These are phyloP conservation scores for Alfaro cultratus DNA, from an alignment of 2,797 vertebrate species.

Conservation along the genomic window DNA sequence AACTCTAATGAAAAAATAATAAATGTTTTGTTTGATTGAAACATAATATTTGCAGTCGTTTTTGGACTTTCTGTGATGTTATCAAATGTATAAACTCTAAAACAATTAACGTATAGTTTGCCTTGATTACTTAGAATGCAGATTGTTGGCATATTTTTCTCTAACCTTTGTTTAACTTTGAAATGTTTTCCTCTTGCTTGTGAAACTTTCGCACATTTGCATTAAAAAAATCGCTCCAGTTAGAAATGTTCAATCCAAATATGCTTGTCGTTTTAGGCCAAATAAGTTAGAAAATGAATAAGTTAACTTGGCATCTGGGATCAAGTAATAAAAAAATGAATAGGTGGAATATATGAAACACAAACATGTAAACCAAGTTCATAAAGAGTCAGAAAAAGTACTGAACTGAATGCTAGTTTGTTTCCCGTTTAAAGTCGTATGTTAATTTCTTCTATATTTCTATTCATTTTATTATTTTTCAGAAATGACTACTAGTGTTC, in stretches of 20 bases:
- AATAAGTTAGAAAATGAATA: too few species aligned
- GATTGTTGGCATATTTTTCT: not conserved
- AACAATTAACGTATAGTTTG: not conserved
- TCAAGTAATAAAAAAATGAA: not conserved
- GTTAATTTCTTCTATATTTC: not conserved
- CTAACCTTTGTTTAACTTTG: not conserved
- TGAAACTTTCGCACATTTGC: not conserved
- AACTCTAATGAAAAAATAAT: conserved; percentile 23
- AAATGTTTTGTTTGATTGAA: not conserved
- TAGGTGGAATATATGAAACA: not conserved
- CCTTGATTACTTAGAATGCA: not conserved
- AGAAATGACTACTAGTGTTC: not conserved
- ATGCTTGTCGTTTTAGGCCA: not conserved
- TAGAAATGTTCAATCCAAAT: not conserved
- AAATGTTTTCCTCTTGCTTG: not conserved
- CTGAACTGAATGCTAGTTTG: not conserved
- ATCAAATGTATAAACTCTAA: not conserved
- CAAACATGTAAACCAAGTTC: not conserved
- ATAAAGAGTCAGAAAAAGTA: not conserved
- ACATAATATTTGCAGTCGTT: conserved; percentile 2
- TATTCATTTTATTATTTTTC: not conserved
- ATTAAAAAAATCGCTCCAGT: not conserved
- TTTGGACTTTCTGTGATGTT: not conserved
- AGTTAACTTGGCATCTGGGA: not conserved
- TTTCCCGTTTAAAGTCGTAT: not conserved